phyloP scores from a whole-genome alignment of 2,888 invertebrate genomes.

The Acholoe squamosa region DNA sequence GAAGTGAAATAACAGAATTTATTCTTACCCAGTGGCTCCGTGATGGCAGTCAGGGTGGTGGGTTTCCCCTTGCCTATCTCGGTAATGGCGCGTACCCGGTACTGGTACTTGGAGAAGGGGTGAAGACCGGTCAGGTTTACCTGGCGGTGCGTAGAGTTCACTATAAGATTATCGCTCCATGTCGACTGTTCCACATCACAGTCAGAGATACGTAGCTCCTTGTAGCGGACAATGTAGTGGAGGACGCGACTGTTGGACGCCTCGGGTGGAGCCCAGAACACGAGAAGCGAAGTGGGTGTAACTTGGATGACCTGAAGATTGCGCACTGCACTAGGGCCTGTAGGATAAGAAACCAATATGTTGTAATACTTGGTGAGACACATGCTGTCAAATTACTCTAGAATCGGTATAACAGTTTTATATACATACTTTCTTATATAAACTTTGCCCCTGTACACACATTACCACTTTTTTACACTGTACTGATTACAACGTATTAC shows the following conservation, averaged over 20 bases:
- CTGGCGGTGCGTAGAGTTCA: conserved; percentile 58
- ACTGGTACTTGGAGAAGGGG: conserved; percentile 76
- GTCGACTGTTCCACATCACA: conserved; percentile 62
- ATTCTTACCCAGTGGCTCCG: conserved; percentile 64
- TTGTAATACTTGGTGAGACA: too few species aligned
- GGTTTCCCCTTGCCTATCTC: conserved; percentile 67
- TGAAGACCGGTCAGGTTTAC: conserved; percentile 74
- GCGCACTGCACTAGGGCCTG: conserved; percentile 69
- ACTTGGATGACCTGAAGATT: conserved; percentile 53
- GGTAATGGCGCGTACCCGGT: conserved; percentile 68
- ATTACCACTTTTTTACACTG: too few species aligned
- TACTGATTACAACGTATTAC: too few species aligned
- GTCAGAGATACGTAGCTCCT: conserved; percentile 64
- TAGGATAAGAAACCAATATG: neutral
- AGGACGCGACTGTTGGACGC: conserved; percentile 63
- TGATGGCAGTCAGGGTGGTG: conserved; percentile 62
- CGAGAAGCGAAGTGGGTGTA: conserved; percentile 59
- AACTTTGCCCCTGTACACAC: too few species aligned
- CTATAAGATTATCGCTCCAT: conserved; percentile 66
- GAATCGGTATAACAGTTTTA: too few species aligned
- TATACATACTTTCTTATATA: too few species aligned
- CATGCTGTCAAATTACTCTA: too few species aligned
- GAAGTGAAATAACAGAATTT: neutral
- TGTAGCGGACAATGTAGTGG: conserved; percentile 67
- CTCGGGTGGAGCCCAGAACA: conserved; percentile 67